Evolutionary conservation across 2,888 invertebrate genomes (phyloP).

Genomic region (Myopa testacea): DNA sequence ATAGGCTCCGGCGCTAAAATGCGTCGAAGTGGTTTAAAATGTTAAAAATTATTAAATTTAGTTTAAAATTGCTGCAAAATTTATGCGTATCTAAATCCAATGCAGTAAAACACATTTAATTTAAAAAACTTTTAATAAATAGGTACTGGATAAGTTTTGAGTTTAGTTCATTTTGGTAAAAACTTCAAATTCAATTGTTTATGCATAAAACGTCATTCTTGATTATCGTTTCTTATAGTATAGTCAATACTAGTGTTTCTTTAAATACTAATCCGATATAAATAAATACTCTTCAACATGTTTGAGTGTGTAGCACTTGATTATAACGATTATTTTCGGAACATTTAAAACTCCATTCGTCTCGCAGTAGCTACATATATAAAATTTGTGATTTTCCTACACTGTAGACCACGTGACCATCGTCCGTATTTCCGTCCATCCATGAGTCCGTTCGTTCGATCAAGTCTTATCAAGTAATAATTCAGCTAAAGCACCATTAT

Average conservation of each 20-base stretch:
- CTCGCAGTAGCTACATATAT: conserved; percentile 25
- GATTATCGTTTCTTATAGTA: conserved; percentile 32
- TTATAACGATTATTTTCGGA: conserved; percentile 22
- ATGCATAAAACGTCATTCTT: conserved; percentile 26
- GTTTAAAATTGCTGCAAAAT: conserved; percentile 36
- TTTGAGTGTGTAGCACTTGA: conserved; percentile 12
- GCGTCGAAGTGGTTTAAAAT: conserved; percentile 32
- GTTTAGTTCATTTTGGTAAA: conserved; percentile 29
- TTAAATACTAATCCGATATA: conserved; percentile 18
- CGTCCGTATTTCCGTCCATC: not conserved
- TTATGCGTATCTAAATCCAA: conserved; percentile 20
- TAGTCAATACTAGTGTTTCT: conserved; percentile 34
- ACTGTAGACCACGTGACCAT: not conserved
- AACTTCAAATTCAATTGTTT: conserved; percentile 22
- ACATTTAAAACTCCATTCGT: conserved; percentile 29
- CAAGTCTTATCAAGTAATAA: conserved; percentile 51
- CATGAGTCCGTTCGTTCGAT: not conserved
- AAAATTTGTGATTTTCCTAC: conserved; percentile 37
- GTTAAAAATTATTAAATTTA: conserved; percentile 34
- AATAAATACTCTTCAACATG: conserved; percentile 31
- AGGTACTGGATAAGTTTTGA: conserved; percentile 49
- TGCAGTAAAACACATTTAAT: conserved; percentile 41
- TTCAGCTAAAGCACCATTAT: conserved; percentile 66
- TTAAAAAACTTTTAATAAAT: conserved; percentile 45
- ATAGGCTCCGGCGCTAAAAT: conserved; percentile 32